Evolutionary conservation across 2,888 invertebrate species (phyloP), one percentile per base, ranked within the genome.

Genomic region (Lapara coniferarum): DNA sequence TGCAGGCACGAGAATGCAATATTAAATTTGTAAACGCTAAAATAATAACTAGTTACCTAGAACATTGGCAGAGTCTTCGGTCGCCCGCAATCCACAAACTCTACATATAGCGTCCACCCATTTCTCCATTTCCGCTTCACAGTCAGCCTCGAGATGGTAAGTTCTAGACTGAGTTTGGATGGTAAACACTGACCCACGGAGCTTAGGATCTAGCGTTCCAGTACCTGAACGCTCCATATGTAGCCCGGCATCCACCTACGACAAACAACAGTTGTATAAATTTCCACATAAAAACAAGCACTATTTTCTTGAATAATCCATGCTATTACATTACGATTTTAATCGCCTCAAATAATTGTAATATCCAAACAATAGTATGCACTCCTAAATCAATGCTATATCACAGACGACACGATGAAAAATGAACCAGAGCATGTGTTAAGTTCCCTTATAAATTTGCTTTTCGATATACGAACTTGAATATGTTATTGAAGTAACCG

Each of bases 81-180:
- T 95, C 2, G 97, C 96, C 83, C 97, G 96, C 72, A 98, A 91
- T 66, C 98, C 97, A 88, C 98, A 99, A 57, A 98, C 98, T 88
- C 97, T 96, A 88, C 99, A 99, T 77, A 99, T 97, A 72, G 97
- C 97, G 83, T 97, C 97, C 12, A 99, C 98, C 99, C 99, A 99
- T 86, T 96, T 96, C 78, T 97, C 97, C 98, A 99, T 98, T 81
- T 98, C 98, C 63, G 95, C 95, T 85, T 98, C 98, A 51, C 97
- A 96, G 79, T 98, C 98, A 0, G 98, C 98, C 71, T 98, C 98
- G 77, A 99, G 94, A 88, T 98, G 98, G 87, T 98, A 99, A 51
- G 96, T 97, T 77, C 99, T 95, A 75, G 97, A 96, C 52, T 97
- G 97, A 68, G 98, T 98, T 86, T 97, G 97, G 55, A 98, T 97